phyloP scores from a whole-genome alignment of 2,113 vertebrate genomes.

The Corythornis cristatus region DNA sequence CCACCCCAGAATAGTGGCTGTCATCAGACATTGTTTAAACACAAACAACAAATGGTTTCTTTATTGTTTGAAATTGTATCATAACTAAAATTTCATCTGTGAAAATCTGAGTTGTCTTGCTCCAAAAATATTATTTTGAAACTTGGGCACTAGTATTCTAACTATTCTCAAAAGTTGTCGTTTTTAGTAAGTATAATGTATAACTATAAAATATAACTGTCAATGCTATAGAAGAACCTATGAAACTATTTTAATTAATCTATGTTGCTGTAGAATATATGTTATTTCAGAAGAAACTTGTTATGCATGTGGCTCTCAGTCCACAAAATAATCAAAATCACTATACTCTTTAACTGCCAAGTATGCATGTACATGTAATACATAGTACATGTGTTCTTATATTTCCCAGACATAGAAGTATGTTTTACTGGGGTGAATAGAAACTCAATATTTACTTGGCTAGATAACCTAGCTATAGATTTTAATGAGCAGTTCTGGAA shows the following conservation, averaged over 20 bases:
- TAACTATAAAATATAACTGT: neutral
- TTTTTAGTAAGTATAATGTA: neutral
- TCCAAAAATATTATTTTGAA: neutral
- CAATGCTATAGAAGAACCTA: neutral
- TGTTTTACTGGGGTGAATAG: neutral
- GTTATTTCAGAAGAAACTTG: neutral
- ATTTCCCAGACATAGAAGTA: neutral
- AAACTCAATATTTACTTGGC: neutral
- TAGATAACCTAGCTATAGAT: neutral
- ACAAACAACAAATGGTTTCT: neutral
- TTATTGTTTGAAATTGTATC: neutral
- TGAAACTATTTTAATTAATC: constrained; percentile 21
- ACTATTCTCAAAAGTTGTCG: neutral
- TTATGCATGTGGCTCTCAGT: neutral
- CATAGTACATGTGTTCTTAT: neutral
- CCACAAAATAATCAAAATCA: neutral
- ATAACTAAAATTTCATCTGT: neutral
- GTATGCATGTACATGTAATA: no score
- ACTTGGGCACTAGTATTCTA: neutral
- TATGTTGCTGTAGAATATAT: neutral
- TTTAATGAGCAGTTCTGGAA: neutral
- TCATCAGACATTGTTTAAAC: neutral
- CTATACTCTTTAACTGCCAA: neutral
- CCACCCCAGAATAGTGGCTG: neutral
- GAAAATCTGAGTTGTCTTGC: neutral